Evolutionary conservation across 2,113 vertebrate genomes (phyloP), one percentile per base, ranked within the genome.

Genomic region (Noctilio leporinus): DNA sequence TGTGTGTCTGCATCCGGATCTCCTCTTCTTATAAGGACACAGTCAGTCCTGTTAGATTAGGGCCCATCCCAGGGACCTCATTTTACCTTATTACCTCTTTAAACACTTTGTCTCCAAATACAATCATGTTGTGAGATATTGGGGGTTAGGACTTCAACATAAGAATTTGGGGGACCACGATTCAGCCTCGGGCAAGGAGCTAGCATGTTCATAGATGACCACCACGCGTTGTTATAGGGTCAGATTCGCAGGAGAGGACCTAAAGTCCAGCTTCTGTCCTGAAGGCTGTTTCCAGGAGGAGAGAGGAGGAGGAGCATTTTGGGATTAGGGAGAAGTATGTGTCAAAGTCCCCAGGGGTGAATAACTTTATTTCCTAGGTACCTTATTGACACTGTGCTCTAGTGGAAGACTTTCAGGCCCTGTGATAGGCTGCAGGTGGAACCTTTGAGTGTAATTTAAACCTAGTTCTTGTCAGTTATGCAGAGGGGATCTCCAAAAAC

Each of bases 221-320:
- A 24, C 10, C 26, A 55, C 8, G 4, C n/a, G 0, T 2, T 6
- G 19, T 45, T 12, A 14, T 4, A 64, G 28, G 22, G 65, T 30
- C 1, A 3, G 38, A 9, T 1, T 26, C 9, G 15, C 30, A 64
- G 69, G 38, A 55, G 47, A 38, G 35, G 83, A 87, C 38, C 33
- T 19, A 15, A 65, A 16, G 15, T 62, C 9, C 49, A 19, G 2
- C n/a, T 26, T 59, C 40, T 67, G 28, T 70, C 62, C 89, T 53
- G n/a, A 77, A 78, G 70, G 17, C 51, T 22, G 38, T 15, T 67
- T 72, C 64, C 20, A 67, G 51, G n/a, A 70, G 64, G n/a, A 67
- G 38, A 67, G 20, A 28, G 72, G 26, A 53, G 22, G 24, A 49
- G 10, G 9, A 53, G 17, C 16, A 19, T 70, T 77, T 92, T 33